Conservation (phyloP, 92 coral and sea anemone genomes). For the Porites evermanni region DNA sequence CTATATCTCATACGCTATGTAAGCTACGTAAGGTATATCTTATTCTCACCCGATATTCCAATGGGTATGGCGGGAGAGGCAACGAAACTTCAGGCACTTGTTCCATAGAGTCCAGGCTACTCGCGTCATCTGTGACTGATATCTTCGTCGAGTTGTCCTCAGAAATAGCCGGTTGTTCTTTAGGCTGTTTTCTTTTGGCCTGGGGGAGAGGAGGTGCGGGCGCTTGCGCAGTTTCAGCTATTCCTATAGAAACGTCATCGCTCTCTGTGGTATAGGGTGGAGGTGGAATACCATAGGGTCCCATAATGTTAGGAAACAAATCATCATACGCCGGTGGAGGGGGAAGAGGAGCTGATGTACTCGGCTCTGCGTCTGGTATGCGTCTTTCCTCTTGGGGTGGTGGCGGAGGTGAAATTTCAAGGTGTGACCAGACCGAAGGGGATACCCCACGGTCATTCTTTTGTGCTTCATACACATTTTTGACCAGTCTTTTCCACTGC, state of each 20-base stretch:
- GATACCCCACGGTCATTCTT: slow-evolving; percentile 53
- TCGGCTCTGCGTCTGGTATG: background rate
- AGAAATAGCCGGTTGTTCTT: background rate
- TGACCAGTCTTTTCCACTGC: slow-evolving; percentile 90
- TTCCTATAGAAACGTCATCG: slow-evolving; percentile 6
- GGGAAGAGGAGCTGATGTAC: slow-evolving; percentile 54
- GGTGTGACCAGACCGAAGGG: slow-evolving; percentile 58
- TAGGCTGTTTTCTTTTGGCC: background rate
- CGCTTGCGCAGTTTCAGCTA: background rate
- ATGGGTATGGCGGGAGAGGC: background rate
- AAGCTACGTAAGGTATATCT: background rate
- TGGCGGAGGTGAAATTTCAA: slow-evolving; percentile 13
- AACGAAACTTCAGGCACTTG: background rate
- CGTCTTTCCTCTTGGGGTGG: slow-evolving; percentile 28
- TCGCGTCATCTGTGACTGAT: background rate
- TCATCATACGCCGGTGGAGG: slow-evolving; percentile 89
- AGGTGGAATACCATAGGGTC: slow-evolving; percentile 73
- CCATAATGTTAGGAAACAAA: slow-evolving; percentile 87
- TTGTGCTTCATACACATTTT: slow-evolving; percentile 90
- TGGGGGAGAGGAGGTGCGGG: slow-evolving; percentile 14
- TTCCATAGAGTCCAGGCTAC: slow-evolving; percentile 12
- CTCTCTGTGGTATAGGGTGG: slow-evolving; percentile 46
- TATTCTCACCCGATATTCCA: background rate
- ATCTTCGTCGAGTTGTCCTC: background rate
- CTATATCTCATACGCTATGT: background rate